Evolutionary conservation across 1,140 invertebrate genomes (phyloP).

Genomic region (Conus ventricosus): DNA sequence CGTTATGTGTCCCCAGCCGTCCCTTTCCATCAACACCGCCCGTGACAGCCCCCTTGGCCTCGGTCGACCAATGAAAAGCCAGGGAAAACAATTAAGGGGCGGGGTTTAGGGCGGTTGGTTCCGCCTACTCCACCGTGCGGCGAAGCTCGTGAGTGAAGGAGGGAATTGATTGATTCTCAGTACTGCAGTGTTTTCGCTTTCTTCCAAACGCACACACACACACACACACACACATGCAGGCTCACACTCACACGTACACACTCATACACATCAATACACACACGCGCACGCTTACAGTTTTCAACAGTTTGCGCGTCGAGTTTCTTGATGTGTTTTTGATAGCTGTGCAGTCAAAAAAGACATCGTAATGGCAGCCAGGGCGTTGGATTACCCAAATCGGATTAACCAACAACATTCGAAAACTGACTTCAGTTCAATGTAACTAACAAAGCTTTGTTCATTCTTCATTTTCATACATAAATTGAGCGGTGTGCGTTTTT

Average conservation of each 20-base stretch:
- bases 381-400: too few relatives aligned
- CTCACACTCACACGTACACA: background rate
- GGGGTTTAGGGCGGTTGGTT: background rate
- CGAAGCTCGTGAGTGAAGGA: background rate
- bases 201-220: too few relatives aligned
- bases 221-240: too few relatives aligned
- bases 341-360: too few relatives aligned
- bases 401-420: background rate
- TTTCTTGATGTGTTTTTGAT: too few relatives aligned
- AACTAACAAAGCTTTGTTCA: too few relatives aligned
- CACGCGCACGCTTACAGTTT: background rate
- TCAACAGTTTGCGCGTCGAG: background rate
- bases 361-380: too few relatives aligned
- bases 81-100: conserved; percentile 24
- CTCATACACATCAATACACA: background rate
- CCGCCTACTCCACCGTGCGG: background rate
- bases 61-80: background rate
- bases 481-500: too few relatives aligned
- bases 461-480: too few relatives aligned
- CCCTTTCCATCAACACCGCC: background rate
- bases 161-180: conserved; percentile 13
- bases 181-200: too few relatives aligned
- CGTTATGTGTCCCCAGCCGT: conserved; percentile 10
- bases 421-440: background rate
- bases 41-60: background rate